Base-by-base conservation (phyloP, 64 coral and sea anemone genomes). In the Montipora efflorescens region DNA sequence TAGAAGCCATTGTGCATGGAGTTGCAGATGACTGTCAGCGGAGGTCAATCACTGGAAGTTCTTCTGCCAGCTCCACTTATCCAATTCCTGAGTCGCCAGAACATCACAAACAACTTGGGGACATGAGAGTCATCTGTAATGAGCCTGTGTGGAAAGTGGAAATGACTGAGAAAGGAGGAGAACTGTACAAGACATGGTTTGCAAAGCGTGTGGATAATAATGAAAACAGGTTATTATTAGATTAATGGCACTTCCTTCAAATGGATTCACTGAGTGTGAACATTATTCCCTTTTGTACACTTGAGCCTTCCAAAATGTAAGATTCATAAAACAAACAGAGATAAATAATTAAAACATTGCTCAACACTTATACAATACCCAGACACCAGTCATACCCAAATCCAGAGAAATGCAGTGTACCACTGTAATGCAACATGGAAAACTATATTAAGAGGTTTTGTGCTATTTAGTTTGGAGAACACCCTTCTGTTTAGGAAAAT, bases 11-110 rank as follows among this genome's bases (percentile, higher is more conserved):
- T 81, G 67, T 91, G 23, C 79, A 49, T 73, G 79, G 90, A 3
- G 58, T 82, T 55, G 79, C 90, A 67, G 90, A 91, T 91, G 91
- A 72, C 57, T 73, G 71, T 59, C 67, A 82, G 18, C 52, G 82
- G 36, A 87, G 91, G 76, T 86, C 74, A 13, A 87, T 74, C 50
- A 93, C 91, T 2, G 91, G 91, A 57, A 67, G 75, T 45, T 93
- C 91, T 28, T 86, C 81, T 55, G 79, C 80, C 71, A 61, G 81
- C 70, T 82, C 82, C n/a, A 28, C 45, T n/a, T 92, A 85, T 92
- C 90, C 81, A 10, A 91, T 91, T 55, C 77, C 90, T 52, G 90
- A 86, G 69, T 81, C 81, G 48, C 80, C 90, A 75, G 90, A 92
- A 78, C 83, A 76, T 18, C 57, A 76, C 8, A 77, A 66, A 8